Percentiles rank a stretch among this genome's conserved stretches.
phyloP scores from a whole-genome alignment of 2,113 vertebrate species.

The Mesocricetus auratus region DNA sequence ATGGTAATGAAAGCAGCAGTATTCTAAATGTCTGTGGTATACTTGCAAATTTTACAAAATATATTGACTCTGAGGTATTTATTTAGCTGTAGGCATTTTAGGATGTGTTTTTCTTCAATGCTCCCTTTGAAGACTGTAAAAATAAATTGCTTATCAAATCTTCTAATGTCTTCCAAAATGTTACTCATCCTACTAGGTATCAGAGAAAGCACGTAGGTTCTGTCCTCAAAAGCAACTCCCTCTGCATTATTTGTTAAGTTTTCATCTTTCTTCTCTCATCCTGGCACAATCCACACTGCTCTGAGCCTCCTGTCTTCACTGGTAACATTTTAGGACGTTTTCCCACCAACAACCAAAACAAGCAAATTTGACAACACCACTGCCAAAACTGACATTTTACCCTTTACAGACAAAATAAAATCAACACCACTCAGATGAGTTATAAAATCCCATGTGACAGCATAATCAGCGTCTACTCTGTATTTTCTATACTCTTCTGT shows the following conservation, averaged over 20 bases:
- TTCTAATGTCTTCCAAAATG: conserved; percentile 32
- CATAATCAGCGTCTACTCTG: neutral
- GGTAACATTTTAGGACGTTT: neutral
- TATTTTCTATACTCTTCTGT: neutral
- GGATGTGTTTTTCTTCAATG: conserved; percentile 8
- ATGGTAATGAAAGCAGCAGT: neutral
- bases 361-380: neutral
- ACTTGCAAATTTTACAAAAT: neutral
- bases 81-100: conserved; percentile 1
- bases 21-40: neutral
- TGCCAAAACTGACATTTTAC: neutral
- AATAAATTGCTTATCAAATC: conserved; percentile 31
- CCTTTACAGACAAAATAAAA: neutral
- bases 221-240: neutral
- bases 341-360: neutral
- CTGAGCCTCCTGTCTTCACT: neutral
- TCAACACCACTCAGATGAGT: neutral
- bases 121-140: neutral
- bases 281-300: neutral
- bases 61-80: neutral
- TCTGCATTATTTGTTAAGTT: neutral
- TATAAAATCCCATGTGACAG: neutral
- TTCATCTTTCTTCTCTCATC: neutral
- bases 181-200: neutral
- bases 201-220: neutral